phyloP scores from a whole-genome alignment of 1,140 invertebrate species.

The Calycopis cecrops region DNA sequence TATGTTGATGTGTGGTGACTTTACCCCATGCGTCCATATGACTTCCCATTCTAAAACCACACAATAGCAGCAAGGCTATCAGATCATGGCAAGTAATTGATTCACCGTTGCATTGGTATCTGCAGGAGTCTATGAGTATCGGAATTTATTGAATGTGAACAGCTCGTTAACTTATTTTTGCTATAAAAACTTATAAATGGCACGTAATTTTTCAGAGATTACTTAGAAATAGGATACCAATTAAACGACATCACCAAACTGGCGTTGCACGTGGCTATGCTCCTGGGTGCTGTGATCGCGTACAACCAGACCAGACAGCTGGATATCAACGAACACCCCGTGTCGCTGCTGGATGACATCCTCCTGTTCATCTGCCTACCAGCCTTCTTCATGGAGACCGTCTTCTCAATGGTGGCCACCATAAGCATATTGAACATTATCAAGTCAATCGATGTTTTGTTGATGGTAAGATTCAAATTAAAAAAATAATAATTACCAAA shows the following conservation, averaged over 20 bases:
- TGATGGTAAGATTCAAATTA: conserved; percentile 74
- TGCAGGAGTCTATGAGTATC: no score
- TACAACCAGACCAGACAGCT: conserved; percentile 77
- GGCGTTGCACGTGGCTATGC: conserved; percentile 73
- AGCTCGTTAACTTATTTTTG: no score
- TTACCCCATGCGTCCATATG: no score
- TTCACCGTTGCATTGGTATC: no score
- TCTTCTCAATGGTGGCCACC: conserved; percentile 79
- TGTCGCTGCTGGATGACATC: conserved; percentile 82
- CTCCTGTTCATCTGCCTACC: conserved; percentile 83
- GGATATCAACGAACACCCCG: conserved; percentile 79
- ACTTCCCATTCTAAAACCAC: no score
- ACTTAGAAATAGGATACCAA: conserved; percentile 56
- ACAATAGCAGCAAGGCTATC: no score
- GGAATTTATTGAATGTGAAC: no score
- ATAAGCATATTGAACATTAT: conserved; percentile 72
- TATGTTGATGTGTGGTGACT: no score
- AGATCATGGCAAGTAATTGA: no score
- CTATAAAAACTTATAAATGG: not conserved
- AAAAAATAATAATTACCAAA: no score
- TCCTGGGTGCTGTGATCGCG: conserved; percentile 73
- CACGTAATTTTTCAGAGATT: conserved; percentile 48
- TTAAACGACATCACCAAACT: conserved; percentile 71
- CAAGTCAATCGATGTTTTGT: conserved; percentile 68
- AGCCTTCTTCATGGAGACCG: conserved; percentile 82